phyloP scores from a whole-genome alignment of 2,888 invertebrate species.

The Yponomeuta sedellus region DNA sequence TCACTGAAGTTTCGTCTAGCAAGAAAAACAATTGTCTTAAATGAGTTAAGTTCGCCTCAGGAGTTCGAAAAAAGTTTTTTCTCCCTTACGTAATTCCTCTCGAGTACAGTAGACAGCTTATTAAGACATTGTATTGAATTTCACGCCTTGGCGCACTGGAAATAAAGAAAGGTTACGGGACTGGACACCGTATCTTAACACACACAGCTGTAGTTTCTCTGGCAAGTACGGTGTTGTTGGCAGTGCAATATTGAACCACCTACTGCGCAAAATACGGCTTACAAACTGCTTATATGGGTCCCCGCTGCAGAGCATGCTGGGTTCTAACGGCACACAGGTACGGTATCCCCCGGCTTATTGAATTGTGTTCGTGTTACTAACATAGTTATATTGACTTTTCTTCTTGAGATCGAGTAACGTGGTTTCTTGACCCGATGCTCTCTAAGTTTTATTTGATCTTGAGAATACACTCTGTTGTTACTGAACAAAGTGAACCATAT shows the following conservation, averaged over 20 bases:
- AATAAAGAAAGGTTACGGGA: neutral
- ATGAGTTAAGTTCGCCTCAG: neutral
- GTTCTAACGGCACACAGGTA: neutral
- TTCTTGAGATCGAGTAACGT: neutral
- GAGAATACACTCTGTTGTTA: no score
- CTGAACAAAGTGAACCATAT: no score
- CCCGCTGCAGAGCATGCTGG: conserved; percentile 16
- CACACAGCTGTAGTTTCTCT: neutral
- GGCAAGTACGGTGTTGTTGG: neutral
- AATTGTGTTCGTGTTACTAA: neutral
- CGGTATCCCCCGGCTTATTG: neutral
- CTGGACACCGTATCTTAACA: neutral
- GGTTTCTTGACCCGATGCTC: neutral
- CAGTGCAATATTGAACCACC: conserved; percentile 10
- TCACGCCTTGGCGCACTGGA: neutral
- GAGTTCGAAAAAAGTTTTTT: neutral
- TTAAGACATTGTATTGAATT: neutral
- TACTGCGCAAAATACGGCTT: conserved; percentile 17
- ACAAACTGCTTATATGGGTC: conserved; percentile 20
- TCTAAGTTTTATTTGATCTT: neutral
- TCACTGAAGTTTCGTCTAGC: neutral
- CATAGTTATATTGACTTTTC: neutral
- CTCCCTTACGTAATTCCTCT: neutral
- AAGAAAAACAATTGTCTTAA: conserved; percentile 3
- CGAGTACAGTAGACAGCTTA: neutral